phyloP scores from a whole-genome alignment of 2,113 vertebrate genomes.

The Pachypanchax playfairii region DNA sequence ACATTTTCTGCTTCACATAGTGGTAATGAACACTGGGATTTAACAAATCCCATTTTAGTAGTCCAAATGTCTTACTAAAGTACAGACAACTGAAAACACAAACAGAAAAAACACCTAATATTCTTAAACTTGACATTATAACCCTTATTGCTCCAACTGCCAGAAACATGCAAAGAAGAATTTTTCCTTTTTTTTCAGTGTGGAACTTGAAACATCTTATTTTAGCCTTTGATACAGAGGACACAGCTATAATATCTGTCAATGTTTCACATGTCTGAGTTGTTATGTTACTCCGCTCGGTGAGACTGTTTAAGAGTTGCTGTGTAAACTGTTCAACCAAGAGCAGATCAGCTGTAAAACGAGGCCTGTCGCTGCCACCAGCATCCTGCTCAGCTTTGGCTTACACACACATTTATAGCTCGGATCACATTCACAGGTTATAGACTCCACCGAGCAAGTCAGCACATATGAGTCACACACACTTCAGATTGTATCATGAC shows the following conservation, averaged over 20 bases:
- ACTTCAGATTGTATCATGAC: conserved; percentile 22
- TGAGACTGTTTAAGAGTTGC: not conserved
- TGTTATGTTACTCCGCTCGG: not conserved
- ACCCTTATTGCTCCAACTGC: too few relatives aligned
- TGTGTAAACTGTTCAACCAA: conserved; percentile 16
- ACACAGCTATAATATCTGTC: not conserved
- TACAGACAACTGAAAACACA: too few relatives aligned
- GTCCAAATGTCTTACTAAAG: too few relatives aligned
- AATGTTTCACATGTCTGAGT: not conserved
- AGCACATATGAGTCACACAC: conserved; percentile 19
- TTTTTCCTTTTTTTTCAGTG: too few relatives aligned
- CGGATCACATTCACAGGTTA: conserved; percentile 44
- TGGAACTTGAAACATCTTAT: too few relatives aligned
- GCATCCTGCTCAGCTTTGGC: conserved; percentile 38
- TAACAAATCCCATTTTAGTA: too few relatives aligned
- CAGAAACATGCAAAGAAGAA: too few relatives aligned
- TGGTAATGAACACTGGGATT: too few relatives aligned
- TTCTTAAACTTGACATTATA: too few relatives aligned
- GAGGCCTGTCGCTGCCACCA: conserved; percentile 38
- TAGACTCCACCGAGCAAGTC: conserved; percentile 48
- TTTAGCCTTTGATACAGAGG: too few relatives aligned
- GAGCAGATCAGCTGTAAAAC: conserved; percentile 33
- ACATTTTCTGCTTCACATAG: too few relatives aligned
- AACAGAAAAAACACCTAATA: too few relatives aligned
- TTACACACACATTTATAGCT: conserved; percentile 63